A percentile compares a stretch with the other conserved stretches of the same genome.
Evolutionary conservation across 2,797 vertebrate species (phyloP).

Genomic region (Trachops cirrhosus): DNA sequence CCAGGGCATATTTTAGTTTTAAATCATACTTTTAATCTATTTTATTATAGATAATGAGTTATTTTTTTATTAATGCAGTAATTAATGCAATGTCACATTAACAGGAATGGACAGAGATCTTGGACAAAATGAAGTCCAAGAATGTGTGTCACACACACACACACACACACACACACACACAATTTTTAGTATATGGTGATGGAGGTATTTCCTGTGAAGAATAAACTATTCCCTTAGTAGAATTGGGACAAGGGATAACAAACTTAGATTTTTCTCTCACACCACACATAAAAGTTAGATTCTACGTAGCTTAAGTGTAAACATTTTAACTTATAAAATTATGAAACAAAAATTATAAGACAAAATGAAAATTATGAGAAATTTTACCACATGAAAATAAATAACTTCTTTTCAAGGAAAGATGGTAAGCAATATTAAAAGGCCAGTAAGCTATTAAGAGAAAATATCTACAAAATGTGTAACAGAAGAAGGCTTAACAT

Average conservation of each 20-base stretch:
- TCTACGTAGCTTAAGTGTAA: not conserved
- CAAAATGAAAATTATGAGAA: conserved; percentile 1
- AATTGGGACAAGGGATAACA: not conserved
- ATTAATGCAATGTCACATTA: not conserved
- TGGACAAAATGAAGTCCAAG: not conserved
- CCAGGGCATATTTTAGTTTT: not conserved
- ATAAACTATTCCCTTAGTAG: not conserved
- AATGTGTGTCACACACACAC: not conserved
- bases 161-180: not conserved
- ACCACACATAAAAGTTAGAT: not conserved
- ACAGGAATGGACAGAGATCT: not conserved
- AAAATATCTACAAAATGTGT: not conserved
- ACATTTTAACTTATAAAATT: not conserved
- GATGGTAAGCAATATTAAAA: not conserved
- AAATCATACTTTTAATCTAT: not conserved
- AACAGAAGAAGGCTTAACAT: not conserved
- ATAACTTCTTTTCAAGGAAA: not conserved
- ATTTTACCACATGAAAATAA: conserved; percentile 27
- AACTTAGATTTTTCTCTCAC: not conserved
- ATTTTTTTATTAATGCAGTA: not conserved
- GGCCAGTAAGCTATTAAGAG: not conserved
- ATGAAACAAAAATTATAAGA: not conserved
- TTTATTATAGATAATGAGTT: not conserved
- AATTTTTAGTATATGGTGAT: not conserved
- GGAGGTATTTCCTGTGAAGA: not conserved